phyloP scores from a whole-genome alignment of 2,888 invertebrate genomes.

The Julus scanicus region DNA sequence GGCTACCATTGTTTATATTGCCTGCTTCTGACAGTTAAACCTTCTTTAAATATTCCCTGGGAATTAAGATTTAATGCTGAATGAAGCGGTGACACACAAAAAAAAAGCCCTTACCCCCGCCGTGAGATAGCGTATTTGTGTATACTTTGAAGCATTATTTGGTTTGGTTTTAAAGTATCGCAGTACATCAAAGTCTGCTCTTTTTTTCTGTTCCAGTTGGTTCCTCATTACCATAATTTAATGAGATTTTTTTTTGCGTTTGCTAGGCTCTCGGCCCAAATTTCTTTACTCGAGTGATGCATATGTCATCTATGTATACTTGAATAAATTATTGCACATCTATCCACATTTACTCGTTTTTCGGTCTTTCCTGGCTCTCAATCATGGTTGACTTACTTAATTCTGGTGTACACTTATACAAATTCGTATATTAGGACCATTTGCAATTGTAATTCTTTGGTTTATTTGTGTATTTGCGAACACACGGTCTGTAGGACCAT shows the following conservation, averaged over 20 bases:
- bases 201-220: constrained; percentile 34
- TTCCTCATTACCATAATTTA: constrained; percentile 42
- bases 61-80: constrained; percentile 37
- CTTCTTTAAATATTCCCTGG: not conserved
- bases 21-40: not conserved
- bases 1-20: not conserved
- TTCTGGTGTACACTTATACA: not conserved
- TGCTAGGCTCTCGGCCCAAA: constrained; percentile 26
- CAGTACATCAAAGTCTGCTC: constrained; percentile 44
- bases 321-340: constrained; percentile 36
- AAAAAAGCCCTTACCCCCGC: not conserved
- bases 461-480: no score
- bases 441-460: no score
- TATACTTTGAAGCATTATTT: not conserved
- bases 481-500: no score
- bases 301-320: not conserved
- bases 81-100: not conserved
- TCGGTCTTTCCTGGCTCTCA: not conserved
- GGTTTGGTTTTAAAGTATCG: constrained; percentile 31
- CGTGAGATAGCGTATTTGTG: constrained; percentile 38
- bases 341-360: not conserved
- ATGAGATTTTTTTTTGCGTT: constrained; percentile 38
- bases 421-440: no score
- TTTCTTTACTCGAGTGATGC: not conserved
- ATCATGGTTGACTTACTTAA: not conserved